Evolutionary conservation across 2,113 vertebrate genomes (phyloP), one percentile per base, ranked within the genome.

Genomic region (Eulemur rufifrons): DNA sequence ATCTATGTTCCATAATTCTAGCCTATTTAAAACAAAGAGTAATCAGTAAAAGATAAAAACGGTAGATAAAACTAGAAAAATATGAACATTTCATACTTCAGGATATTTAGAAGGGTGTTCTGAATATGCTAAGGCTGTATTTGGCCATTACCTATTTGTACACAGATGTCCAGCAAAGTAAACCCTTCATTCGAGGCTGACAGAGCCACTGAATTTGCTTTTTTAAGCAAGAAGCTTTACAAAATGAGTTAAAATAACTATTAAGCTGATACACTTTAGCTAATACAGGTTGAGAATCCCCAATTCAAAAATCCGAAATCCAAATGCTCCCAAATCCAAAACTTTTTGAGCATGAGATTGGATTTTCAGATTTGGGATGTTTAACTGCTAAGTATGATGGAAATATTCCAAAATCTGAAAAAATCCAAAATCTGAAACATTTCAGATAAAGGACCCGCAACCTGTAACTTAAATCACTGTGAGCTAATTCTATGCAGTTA

Each of bases 201-300:
- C 18, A 94, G 59, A 69, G n/a, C 3, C 37, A 42, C 12, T 50
- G 50, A 8, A 39, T 14, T 74, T 69, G 4, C 12, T 74, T 92
- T 95, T 82, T 68, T 47, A 83, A 94, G 42, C 50, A 81, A 93
- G 34, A 42, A 63, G 5, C 17, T 96, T 97, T 52, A 87, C 37
- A 89, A 94, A 80, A 83, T 90, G 32, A 42, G 9, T 56, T 64
- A 54, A 68, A 73, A n/a, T 61, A 80, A 64, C 18, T 80, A 82
- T 18, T 54, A 84, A 91, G 39, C 14, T 27, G 42, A 45, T 52
- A 66, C 8, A 45, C 68, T 78, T 74, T 50, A 95, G 59, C 8
- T 64, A 87, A 86, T 25, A 32, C 27, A 76, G 73, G 27, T 18
- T 76, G 42, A 76, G 29, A 45, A 47, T 47, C 42, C 15, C 8